Percentiles rank a stretch among this genome's conserved stretches.
Evolutionary conservation across 2,888 invertebrate species (phyloP).

Genomic region (Nemotelus nigrinus): DNA sequence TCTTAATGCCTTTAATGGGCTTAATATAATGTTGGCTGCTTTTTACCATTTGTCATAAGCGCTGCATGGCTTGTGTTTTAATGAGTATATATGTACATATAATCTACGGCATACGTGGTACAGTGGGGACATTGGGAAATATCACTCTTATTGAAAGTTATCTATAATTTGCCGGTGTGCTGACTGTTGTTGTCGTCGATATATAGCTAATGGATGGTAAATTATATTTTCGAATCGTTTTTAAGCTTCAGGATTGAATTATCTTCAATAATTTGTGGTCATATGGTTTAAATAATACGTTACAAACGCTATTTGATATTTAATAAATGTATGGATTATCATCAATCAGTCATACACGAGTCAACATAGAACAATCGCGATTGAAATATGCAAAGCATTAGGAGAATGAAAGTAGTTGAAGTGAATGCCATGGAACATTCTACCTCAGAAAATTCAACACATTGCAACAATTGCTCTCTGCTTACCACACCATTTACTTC

Average conservation of each 20-base stretch:
- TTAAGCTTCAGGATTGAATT: constrained; percentile 47
- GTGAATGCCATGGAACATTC: not conserved
- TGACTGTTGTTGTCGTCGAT: constrained; percentile 11
- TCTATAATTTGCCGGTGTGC: not conserved
- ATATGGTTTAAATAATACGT: constrained; percentile 36
- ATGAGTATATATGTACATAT: not conserved
- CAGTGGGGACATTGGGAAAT: constrained; percentile 2
- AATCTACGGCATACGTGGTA: too few relatives aligned
- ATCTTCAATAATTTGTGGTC: constrained; percentile 44
- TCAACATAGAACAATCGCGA: too few relatives aligned
- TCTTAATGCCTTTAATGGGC: constrained; percentile 19
- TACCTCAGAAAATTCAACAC: too few relatives aligned
- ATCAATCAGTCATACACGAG: constrained; percentile 16
- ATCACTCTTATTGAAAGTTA: not conserved
- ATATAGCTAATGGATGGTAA: constrained; percentile 35
- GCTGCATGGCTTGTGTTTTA: constrained; percentile 18
- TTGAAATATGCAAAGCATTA: constrained; percentile 12
- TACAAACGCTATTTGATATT: constrained; percentile 20
- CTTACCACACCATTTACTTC: too few relatives aligned
- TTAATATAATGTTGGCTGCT: constrained; percentile 33
- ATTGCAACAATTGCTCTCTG: too few relatives aligned
- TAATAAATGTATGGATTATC: constrained; percentile 21
- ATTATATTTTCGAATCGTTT: constrained; percentile 44
- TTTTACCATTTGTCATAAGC: constrained; percentile 21
- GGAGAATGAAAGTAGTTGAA: constrained; percentile 22